Conservation (phyloP, 2,113 vertebrate genomes). For the Emydura subglobosa region DNA sequence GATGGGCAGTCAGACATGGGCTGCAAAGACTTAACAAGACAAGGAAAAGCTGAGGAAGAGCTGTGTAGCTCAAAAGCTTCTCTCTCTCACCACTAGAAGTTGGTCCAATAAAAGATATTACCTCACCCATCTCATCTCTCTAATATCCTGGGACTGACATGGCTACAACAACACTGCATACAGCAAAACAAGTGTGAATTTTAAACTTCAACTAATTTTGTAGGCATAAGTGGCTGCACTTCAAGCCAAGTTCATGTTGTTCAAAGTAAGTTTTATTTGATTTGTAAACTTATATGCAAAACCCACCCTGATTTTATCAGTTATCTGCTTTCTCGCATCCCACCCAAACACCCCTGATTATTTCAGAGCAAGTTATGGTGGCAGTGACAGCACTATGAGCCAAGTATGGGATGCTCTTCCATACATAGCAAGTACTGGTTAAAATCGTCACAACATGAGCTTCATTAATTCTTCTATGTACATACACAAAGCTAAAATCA, state of each 20-base stretch:
- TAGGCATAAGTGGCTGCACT: neutral
- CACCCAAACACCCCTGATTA: neutral
- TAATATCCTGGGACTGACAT: neutral
- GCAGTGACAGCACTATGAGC: neutral
- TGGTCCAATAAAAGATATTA: neutral
- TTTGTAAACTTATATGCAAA: neutral
- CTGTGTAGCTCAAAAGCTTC: neutral
- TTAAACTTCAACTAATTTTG: neutral
- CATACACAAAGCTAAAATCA: conserved; percentile 20
- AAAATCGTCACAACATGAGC: neutral
- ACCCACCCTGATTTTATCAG: neutral
- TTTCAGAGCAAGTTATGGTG: neutral
- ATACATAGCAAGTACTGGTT: neutral
- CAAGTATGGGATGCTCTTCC: neutral
- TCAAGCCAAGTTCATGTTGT: neutral
- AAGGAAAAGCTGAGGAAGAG: neutral
- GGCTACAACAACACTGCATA: neutral
- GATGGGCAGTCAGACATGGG: neutral
- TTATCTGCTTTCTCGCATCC: neutral
- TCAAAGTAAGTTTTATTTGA: neutral
- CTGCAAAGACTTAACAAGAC: neutral
- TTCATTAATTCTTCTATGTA: neutral
- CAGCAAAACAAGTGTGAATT: neutral
- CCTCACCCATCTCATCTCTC: neutral
- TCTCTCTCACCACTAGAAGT: neutral